Percentiles rank a stretch among this genome's conserved stretches.
Evolutionary conservation across 2,797 vertebrate species (phyloP).

Genomic region (Lepus oiostolus): DNA sequence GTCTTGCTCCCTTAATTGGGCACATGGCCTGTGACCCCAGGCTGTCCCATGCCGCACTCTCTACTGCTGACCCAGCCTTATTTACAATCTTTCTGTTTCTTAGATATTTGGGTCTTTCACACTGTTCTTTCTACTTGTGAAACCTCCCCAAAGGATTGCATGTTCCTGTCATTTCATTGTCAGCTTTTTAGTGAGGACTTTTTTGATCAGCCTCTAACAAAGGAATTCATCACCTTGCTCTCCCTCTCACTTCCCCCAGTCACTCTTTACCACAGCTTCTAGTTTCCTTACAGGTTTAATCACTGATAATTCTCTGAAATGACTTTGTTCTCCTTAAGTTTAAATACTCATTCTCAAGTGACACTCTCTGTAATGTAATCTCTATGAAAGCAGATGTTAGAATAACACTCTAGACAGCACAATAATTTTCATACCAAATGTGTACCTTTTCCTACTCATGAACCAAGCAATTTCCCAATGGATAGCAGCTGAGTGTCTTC

Average conservation of each 20-base stretch:
- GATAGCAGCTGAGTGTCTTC: neutral
- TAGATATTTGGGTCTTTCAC: neutral
- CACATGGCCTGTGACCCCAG: neutral
- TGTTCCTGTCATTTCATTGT: neutral
- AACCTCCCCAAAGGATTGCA: neutral
- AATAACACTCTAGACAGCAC: too few species aligned
- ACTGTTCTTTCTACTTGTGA: neutral
- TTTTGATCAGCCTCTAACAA: neutral
- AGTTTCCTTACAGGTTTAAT: neutral
- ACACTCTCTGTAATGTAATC: neutral
- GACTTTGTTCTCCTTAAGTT: neutral
- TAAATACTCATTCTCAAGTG: neutral
- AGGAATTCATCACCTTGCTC: neutral
- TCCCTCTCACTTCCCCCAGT: accelerated
- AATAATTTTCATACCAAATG: neutral
- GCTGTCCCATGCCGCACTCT: neutral
- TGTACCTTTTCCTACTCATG: neutral
- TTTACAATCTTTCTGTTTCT: neutral
- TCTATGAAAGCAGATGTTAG: neutral
- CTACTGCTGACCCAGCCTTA: neutral
- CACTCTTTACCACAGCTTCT: neutral
- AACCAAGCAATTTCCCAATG: neutral
- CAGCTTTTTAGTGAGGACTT: neutral
- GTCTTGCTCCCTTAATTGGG: neutral
- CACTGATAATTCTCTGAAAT: neutral